A percentile compares a stretch with the other conserved stretches of the same genome.
These are phyloP conservation scores for Lonchura striata DNA, from an alignment of 2,113 vertebrate species.

Conservation along the genomic window DNA sequence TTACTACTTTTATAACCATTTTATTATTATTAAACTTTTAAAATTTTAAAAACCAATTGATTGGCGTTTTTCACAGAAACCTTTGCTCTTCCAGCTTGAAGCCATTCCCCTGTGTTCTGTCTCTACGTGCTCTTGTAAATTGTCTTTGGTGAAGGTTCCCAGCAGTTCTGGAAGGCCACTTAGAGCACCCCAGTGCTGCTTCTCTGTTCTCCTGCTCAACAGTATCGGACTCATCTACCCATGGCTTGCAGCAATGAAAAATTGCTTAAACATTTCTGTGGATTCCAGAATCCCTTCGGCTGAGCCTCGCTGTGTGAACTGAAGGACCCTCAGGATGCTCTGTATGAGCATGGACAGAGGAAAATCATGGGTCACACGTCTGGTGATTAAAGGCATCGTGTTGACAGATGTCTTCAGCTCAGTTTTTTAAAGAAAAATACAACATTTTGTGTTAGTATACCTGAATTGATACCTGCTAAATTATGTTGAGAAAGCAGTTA, in stretches of 20 bases:
- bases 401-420: not conserved
- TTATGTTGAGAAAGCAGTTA: no score
- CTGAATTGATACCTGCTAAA: not conserved
- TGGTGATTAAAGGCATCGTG: not conserved
- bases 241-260: not conserved
- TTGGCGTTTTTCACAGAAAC: not conserved
- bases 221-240: not conserved
- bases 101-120: fast-evolving
- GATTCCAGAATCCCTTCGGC: not conserved
- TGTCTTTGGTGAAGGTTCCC: fast-evolving
- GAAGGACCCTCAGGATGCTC: not conserved
- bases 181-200: fast-evolving
- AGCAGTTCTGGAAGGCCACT: fast-evolving
- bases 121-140: not conserved
- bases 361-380: not conserved
- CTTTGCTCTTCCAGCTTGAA: not conserved
- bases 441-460: not conserved
- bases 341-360: not conserved
- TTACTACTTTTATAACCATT: no score
- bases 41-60: no score
- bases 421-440: not conserved
- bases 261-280: fast-evolving
- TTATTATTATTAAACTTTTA: no score
- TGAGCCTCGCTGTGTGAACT: not conserved
- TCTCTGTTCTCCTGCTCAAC: not conserved